Evolutionary conservation across 2,797 vertebrate species (phyloP).

Genomic region (Rhadinocentrus ornatus): DNA sequence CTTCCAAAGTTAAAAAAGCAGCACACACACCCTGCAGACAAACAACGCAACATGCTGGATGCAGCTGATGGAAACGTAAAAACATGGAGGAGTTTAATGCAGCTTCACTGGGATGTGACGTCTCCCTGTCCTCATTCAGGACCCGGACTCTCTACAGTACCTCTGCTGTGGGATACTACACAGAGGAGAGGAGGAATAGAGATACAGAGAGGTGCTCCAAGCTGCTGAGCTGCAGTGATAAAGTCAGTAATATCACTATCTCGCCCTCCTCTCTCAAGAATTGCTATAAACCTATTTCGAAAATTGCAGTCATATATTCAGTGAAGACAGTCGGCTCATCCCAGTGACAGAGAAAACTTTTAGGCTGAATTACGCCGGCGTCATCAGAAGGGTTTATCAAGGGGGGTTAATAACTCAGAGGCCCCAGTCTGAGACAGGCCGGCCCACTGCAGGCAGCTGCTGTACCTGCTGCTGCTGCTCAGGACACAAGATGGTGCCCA

Average conservation of each 20-base stretch:
- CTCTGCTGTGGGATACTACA: constrained; percentile 50
- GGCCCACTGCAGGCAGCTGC: constrained; percentile 55
- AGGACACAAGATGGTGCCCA: constrained; percentile 76
- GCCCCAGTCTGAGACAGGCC: constrained; percentile 66
- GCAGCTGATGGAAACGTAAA: constrained; percentile 24
- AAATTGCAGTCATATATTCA: constrained; percentile 87
- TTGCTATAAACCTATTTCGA: constrained; percentile 87
- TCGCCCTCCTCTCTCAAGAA: constrained; percentile 84
- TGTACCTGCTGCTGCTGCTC: constrained; percentile 64
- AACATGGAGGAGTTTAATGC: constrained; percentile 34
- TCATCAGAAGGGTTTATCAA: constrained; percentile 84
- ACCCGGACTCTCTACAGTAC: constrained; percentile 42
- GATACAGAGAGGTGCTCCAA: constrained; percentile 73
- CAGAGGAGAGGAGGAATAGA: constrained; percentile 59
- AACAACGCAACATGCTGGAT: constrained; percentile 21
- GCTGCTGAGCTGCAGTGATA: constrained; percentile 84
- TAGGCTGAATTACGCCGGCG: constrained; percentile 83
- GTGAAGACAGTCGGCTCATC: constrained; percentile 83
- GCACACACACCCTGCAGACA: constrained; percentile 1
- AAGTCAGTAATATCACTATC: constrained; percentile 87
- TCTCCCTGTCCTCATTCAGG: constrained; percentile 37
- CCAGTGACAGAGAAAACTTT: constrained; percentile 85
- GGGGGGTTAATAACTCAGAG: constrained; percentile 83
- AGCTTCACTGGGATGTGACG: constrained; percentile 53
- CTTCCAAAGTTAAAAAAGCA: background rate